A percentile compares a stretch with the other conserved stretches of the same genome.
Evolutionary conservation across 2,888 invertebrate species (phyloP).

Genomic region (Ellobium chinense): DNA sequence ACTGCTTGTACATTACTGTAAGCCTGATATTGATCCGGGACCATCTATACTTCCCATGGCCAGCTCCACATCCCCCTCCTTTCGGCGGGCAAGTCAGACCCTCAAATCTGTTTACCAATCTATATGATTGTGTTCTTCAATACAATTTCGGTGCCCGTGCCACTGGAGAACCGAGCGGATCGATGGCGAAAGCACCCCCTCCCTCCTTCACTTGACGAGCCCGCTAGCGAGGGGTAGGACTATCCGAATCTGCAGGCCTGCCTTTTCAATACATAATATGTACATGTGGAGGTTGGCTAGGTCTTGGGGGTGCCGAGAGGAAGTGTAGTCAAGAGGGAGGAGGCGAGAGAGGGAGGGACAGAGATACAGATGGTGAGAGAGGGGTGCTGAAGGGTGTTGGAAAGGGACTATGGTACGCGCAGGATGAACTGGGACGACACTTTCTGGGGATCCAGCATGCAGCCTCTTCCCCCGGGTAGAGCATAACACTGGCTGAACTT

Average conservation of each 20-base stretch:
- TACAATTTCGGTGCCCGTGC: conserved; percentile 32
- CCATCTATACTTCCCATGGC: conserved; percentile 1
- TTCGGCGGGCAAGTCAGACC: conserved; percentile 20
- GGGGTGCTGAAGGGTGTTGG: neutral
- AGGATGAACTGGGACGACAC: neutral
- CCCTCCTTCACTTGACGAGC: neutral
- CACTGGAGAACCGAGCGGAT: neutral
- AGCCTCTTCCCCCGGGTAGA: too few species aligned
- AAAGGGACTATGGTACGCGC: neutral
- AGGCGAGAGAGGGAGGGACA: neutral
- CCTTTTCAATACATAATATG: neutral
- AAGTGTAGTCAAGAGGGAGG: neutral
- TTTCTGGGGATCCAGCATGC: too few species aligned
- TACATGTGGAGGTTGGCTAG: neutral
- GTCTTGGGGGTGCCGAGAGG: neutral
- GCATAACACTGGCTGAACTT: too few species aligned
- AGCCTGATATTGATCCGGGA: conserved; percentile 25
- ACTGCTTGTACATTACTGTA: conserved; percentile 17
- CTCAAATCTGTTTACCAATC: conserved; percentile 42
- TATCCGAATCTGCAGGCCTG: neutral
- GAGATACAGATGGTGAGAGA: neutral
- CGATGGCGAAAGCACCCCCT: neutral
- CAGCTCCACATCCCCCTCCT: conserved; percentile 5
- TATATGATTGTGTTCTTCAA: conserved; percentile 43
- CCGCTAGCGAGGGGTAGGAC: neutral